These are phyloP conservation scores for Jacana jacana DNA, from an alignment of 2,113 vertebrate species.

Conservation along the genomic window DNA sequence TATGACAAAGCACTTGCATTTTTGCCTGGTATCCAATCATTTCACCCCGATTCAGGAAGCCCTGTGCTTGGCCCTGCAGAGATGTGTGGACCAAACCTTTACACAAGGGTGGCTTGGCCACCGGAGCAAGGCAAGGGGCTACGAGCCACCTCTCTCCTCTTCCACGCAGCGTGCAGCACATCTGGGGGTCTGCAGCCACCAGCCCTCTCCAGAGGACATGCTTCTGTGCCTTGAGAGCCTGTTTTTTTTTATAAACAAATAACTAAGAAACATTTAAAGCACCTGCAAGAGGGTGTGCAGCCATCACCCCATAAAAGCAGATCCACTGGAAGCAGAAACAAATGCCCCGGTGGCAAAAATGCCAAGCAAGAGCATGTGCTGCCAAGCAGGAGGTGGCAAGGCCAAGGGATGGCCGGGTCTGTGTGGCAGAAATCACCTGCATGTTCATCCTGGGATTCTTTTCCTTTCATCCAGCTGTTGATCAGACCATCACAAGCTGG, in stretches of 20 bases:
- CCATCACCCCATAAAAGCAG: background rate
- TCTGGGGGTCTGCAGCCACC: background rate
- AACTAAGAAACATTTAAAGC: background rate
- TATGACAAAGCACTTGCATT: rapidly evolving
- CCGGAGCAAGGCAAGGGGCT: background rate
- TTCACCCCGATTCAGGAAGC: background rate
- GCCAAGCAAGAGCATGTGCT: background rate
- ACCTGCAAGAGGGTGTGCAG: background rate
- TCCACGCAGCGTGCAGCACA: rapidly evolving
- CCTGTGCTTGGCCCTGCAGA: background rate
- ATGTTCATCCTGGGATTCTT: background rate
- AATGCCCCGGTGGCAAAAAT: background rate
- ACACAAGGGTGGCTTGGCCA: background rate
- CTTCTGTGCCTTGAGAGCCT: background rate
- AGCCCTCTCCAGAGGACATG: background rate
- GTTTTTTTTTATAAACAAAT: background rate
- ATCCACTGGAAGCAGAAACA: background rate
- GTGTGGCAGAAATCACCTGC: background rate
- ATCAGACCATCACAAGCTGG: background rate
- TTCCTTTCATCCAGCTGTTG: background rate
- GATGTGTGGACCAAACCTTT: background rate
- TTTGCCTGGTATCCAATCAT: background rate
- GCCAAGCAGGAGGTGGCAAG: background rate
- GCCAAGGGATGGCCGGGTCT: background rate
- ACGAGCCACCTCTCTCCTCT: background rate